Evolutionary conservation across 1,140 invertebrate genomes (phyloP), one percentile per base, ranked within the genome.

Genomic region (Formica exsecta): DNA sequence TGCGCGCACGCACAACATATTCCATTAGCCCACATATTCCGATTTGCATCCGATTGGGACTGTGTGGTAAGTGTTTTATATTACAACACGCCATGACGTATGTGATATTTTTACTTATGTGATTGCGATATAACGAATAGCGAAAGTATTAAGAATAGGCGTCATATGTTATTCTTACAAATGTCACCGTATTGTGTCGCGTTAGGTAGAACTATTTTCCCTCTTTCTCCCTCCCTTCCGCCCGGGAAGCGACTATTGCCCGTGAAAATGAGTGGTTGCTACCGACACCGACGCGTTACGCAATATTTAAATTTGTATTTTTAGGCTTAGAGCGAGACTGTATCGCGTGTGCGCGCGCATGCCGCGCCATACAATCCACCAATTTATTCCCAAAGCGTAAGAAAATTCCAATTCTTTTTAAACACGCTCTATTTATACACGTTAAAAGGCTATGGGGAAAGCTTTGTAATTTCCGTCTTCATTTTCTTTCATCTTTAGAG

Each of bases 221-320:
- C n/a, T 41, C 44, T 48, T 13, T 51, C 48, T 13, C 11, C 13
- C 48, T 48, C 44, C 48, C 9, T 4, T 38, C 9, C 41, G 41
- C 41, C 9, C 41, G 36, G 11, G 6, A 25, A 16, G 8, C 54
- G 16, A 29, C 1, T 57, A 19, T 13, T 38, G 22, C 48, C 13
- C 32, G 44, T 54, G 51, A 59, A 81, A 81, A 80, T 80, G 76
- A 81, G 65, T 81, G 54, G 48, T 57, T 59, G 29, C 25, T 32
- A 32, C 36, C 36, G 77, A 25, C 36, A 80, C 22, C 65, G 77
- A 44, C 66, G 54, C 54, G 38, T 83, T 83, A 83, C 54, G 79
- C 79, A 83, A 83, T 83, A 83, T 83, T 83, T 83, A 83, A 83
- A 83, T 83, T 61, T 9, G 79, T 83, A 83, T 83, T 83, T 83